A percentile compares a stretch with the other conserved stretches of the same genome.
phyloP scores from a whole-genome alignment of 2,888 invertebrate species.

The Lydus trimaculatus region DNA sequence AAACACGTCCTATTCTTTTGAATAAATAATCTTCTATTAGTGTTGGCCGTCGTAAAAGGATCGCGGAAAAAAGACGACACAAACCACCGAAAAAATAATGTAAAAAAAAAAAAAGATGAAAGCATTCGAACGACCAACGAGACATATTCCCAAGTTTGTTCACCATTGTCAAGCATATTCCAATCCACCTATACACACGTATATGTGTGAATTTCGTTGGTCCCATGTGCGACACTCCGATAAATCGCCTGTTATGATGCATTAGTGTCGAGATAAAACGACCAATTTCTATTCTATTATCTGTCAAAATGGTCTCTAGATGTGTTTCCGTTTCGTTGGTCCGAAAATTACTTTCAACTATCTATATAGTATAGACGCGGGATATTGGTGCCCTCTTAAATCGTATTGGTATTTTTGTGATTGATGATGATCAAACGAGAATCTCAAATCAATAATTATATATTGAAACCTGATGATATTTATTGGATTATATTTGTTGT shows the following conservation, averaged over 20 bases:
- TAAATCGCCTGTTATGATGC: slow-evolving; percentile 45
- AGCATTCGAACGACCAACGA: background rate
- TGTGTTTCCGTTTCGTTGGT: slow-evolving; percentile 41
- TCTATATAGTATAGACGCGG: no score
- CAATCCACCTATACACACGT: background rate
- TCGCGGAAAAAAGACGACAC: slow-evolving; percentile 5
- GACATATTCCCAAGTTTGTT: background rate
- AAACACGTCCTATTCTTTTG: slow-evolving; percentile 40
- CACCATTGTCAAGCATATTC: background rate
- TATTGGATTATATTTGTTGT: slow-evolving; percentile 16
- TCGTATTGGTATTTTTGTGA: background rate
- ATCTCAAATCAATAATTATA: slow-evolving; percentile 7
- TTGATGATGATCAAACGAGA: background rate
- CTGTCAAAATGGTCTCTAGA: slow-evolving; percentile 54
- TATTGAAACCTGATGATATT: background rate
- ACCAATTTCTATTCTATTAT: slow-evolving; percentile 58
- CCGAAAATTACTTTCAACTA: slow-evolving; percentile 50
- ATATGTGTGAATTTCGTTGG: slow-evolving; percentile 1
- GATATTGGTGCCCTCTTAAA: background rate
- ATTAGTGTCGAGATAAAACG: slow-evolving; percentile 51
- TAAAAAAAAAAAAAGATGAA: background rate
- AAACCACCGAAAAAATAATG: slow-evolving; percentile 17
- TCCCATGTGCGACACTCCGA: slow-evolving; percentile 28
- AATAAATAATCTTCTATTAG: slow-evolving; percentile 43
- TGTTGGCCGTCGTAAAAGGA: slow-evolving; percentile 16